These are phyloP conservation scores for Novumbra hubbsi DNA, from an alignment of 2,797 vertebrate species.

Conservation along the genomic window DNA sequence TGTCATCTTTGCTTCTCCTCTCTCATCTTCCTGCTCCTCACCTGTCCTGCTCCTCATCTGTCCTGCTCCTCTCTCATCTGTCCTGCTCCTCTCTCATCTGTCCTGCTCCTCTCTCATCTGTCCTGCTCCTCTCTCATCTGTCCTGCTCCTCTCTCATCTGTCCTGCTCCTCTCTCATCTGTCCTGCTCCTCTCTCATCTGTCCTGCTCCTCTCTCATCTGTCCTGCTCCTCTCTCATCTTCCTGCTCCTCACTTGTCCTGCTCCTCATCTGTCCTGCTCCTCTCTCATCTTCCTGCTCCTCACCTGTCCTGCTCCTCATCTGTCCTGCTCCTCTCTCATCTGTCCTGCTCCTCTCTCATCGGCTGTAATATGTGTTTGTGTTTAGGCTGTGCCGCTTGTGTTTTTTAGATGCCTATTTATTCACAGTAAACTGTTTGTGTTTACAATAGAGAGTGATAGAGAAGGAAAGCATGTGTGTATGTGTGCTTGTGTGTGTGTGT, in stretches of 20 bases:
- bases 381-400: neutral
- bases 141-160: neutral
- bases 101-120: neutral
- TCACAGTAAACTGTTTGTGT: no score
- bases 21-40: neutral
- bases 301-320: neutral
- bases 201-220: neutral
- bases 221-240: neutral
- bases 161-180: neutral
- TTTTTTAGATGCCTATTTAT: neutral
- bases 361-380: neutral
- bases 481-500: neutral
- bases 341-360: neutral
- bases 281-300: neutral
- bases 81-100: neutral
- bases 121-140: neutral
- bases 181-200: neutral
- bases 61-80: neutral
- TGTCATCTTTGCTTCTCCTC: neutral
- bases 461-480: no score
- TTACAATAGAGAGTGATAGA: no score
- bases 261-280: neutral
- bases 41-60: no score
- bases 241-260: neutral
- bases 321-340: neutral